These are phyloP conservation scores for Cassiopea xamachana DNA, from an alignment of 30 jellyfish, hydroid and myxozoan species.

Conservation along the genomic window DNA sequence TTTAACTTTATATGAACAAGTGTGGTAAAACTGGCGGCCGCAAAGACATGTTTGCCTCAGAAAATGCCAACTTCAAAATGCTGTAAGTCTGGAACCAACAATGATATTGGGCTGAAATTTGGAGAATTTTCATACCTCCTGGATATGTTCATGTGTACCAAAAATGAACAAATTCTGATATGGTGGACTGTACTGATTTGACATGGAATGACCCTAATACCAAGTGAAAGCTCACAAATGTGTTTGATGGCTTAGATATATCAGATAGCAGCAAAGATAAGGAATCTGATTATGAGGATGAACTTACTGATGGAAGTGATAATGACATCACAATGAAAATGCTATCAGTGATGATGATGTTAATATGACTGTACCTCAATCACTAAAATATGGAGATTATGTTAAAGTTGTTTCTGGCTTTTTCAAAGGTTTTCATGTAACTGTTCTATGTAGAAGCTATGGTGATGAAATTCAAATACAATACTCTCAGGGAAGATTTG, in stretches of 20 bases:
- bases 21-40: no score
- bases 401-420: not conserved
- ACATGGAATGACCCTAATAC: not conserved
- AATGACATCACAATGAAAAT: not conserved
- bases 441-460: not conserved
- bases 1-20: no score
- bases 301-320: not conserved
- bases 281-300: not conserved
- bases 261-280: not conserved
- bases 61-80: no score
- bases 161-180: no score
- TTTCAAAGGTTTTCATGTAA: not conserved
- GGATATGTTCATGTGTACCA: no score
- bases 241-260: not conserved
- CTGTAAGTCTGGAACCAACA: no score
- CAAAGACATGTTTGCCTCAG: no score
- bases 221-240: not conserved
- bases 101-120: no score
- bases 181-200: no score
- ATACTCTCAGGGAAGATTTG: not conserved
- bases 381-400: not conserved
- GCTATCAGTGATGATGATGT: not conserved
- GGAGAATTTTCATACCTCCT: no score
- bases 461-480: not conserved
- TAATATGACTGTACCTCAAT: not conserved